Conservation (phyloP, 2,113 vertebrate genomes). For the Phalacrocorax carbo region DNA sequence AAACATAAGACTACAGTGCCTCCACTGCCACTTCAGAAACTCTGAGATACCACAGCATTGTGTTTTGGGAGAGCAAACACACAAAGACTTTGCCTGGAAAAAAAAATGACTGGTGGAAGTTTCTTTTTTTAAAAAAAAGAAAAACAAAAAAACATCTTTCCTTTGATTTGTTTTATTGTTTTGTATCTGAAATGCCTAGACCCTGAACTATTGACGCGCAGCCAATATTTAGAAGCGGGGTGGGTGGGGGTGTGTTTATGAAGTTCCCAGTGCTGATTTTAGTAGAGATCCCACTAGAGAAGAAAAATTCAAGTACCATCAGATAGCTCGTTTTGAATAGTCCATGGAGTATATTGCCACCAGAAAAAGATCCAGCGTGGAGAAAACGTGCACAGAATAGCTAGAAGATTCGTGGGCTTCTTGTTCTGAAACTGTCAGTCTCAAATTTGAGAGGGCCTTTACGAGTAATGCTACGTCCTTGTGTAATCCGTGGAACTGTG, state of each 20-base stretch:
- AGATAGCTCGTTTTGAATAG: neutral
- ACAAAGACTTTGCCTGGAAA: neutral
- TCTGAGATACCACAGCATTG: neutral
- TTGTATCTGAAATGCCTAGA: neutral
- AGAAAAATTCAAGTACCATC: neutral
- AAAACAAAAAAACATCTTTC: neutral
- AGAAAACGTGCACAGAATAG: neutral
- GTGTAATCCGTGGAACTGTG: neutral
- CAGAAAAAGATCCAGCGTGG: rapidly evolving
- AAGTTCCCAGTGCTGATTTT: neutral
- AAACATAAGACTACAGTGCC: constrained; percentile 46
- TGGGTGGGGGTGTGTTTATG: neutral
- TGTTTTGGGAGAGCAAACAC: neutral
- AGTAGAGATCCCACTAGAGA: neutral
- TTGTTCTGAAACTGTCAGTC: neutral
- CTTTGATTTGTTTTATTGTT: neutral
- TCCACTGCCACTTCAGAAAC: constrained; percentile 29
- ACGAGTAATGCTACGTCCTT: neutral
- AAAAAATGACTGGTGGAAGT: neutral
- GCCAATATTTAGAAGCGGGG: neutral
- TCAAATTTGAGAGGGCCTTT: neutral
- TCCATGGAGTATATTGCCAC: neutral
- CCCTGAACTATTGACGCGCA: neutral
- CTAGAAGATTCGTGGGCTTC: neutral
- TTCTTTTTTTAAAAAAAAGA: neutral